Base-by-base conservation (phyloP, 2,888 invertebrate genomes). In the Tolmerus cingulatus region DNA sequence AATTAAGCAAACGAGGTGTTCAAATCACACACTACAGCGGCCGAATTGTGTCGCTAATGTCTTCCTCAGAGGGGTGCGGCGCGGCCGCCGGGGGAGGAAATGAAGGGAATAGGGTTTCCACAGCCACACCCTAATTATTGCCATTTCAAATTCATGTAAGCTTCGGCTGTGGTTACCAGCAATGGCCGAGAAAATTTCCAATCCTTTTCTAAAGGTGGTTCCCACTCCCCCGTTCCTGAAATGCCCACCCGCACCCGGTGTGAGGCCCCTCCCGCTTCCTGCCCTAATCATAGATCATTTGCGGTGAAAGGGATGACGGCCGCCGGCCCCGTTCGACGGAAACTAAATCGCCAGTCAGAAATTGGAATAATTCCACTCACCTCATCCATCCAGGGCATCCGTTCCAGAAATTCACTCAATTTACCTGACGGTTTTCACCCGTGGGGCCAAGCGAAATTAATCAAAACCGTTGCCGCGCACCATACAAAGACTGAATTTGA, bases 321-420 rank as follows among this genome's bases (percentile, higher is more conserved):
- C 23, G 27, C 27, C 27, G 66, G 66, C 66, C 66, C 66, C 66
- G 66, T 66, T 66, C 23, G 23, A 66, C 27, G 23, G 23, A 66
- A 66, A 66, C 66, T 66, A 66, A 66, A 66, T 66, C 66, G 23
- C 43, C 46, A 81, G 30, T 81, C 81, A 81, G 43, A 81, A 55
- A 81, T 81, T 51, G 81, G 51, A 46, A 81, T 81, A 81, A 81
- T 81, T 81, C 81, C 23, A 46, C 81, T 81, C 81, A 81, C 76
- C 76, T 76, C 76, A 76, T 76, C 76, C 76, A 76, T 34, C 76
- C 34, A 76, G 66, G 66, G 66, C 66, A 66, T 66, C 66, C 66
- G 66, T 23, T 66, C 43, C 78, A 78, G 46, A 37, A n/a, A 40
- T 78, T 78, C 81, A 81, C 81, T 78, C 46, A 37, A 51, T 81